Base-by-base conservation (phyloP, 2,797 vertebrate species). In the Micropoecilia bifurca region DNA sequence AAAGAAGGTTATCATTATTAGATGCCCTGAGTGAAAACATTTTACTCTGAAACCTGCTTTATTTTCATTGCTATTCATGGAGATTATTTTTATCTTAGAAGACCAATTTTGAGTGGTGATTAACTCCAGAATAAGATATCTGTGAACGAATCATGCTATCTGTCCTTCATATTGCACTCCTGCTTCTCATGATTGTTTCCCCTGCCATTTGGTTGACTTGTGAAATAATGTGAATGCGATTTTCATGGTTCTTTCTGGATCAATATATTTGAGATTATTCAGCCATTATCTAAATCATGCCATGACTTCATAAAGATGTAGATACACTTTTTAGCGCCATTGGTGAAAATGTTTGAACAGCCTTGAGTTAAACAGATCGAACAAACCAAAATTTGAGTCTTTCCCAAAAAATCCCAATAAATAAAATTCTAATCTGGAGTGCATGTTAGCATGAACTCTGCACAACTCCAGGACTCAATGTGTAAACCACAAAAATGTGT, bases 161-260 rank as follows among this genome's bases (percentile, higher is more conserved):
- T 59, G 33, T 66, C 33, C 68, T 71, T 78, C 68, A 77, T 83
- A 36, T 84, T 88, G 68, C 77, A 87, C 85, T 41, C 68, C 28
- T 61, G 14, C 78, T 87, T 75, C 80, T 71, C 48, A 74, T 73
- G 74, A 92, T 92, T 92, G 85, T 88, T 82, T 83, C 80, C 82
- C 83, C 89, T 81, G 89, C 89, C 90, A 87, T 80, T 71, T 86
- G 80, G 77, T 41, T 47, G 57, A 78, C 85, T 82, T 79, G 75
- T 22, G 36, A 84, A 71, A 76, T 20, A 81, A 88, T 83, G 82
- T 88, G 85, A 90, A 80, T 36, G 8, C 20, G 63, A 12, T 39
- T 80, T 46, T 57, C 75, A 8, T 78, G 1, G 5, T 82, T 84
- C 55, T 75, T 4, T 63, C 55, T 61, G 69, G 73, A 79, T 86